Evolutionary conservation across 2,113 vertebrate species (phyloP).

Genomic region (Corvus cornix): DNA sequence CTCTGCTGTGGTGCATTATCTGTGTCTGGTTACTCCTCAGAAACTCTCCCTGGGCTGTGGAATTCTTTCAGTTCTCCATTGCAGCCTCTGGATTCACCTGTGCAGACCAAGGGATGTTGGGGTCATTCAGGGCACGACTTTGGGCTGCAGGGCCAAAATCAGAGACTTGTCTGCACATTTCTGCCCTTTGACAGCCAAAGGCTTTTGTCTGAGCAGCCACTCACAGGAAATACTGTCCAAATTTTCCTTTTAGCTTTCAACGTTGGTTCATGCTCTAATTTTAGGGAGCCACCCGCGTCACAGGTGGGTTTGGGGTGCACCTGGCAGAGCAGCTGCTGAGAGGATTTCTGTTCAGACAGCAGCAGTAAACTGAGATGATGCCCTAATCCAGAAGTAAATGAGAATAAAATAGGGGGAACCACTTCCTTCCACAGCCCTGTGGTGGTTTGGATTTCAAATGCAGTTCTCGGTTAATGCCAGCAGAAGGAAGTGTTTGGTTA

Average conservation of each 20-base stretch:
- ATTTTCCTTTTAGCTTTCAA: neutral
- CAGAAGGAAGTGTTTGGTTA: constrained; percentile 54
- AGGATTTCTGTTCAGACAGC: neutral
- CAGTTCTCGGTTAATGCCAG: neutral
- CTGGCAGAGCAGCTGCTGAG: neutral
- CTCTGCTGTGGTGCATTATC: neutral
- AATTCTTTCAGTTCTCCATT: neutral
- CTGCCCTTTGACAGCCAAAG: neutral
- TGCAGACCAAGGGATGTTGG: neutral
- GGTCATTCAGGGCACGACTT: neutral
- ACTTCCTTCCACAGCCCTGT: neutral
- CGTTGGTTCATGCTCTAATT: rapidly evolving
- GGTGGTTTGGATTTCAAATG: neutral
- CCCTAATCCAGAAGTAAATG: neutral
- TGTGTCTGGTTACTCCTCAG: neutral
- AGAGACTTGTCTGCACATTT: neutral
- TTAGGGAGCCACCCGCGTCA: neutral
- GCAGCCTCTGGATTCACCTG: rapidly evolving
- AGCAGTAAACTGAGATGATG: neutral
- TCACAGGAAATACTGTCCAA: neutral
- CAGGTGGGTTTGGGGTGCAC: neutral
- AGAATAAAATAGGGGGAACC: neutral
- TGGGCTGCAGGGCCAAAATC: neutral
- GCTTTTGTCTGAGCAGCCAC: neutral
- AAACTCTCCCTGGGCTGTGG: neutral